These are phyloP conservation scores for Sclerodermus sp. DNA, from an alignment of 2,888 invertebrate genomes.

Conservation along the genomic window DNA sequence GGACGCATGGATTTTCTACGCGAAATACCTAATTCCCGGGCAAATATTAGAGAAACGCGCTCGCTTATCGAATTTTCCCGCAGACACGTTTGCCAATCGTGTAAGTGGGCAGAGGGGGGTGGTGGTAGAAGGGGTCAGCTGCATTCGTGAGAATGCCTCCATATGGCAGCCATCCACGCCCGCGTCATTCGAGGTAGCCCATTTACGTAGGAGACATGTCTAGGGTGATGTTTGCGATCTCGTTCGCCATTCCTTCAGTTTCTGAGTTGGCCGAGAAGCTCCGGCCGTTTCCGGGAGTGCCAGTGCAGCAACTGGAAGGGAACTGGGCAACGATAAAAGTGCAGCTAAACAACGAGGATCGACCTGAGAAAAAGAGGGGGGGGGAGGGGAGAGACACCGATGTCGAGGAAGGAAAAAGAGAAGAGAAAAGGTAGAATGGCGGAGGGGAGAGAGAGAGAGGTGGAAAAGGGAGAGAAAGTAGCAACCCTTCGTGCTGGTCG, in stretches of 20 bases:
- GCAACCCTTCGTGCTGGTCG: neutral
- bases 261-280: conserved; percentile 25
- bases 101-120: too few species aligned
- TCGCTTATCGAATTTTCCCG: too few species aligned
- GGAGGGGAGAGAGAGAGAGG: neutral
- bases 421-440: neutral
- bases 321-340: conserved; percentile 27
- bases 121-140: too few species aligned
- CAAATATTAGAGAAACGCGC: too few species aligned
- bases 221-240: conserved; percentile 30
- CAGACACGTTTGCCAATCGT: too few species aligned
- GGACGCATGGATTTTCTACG: too few species aligned
- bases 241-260: conserved; percentile 25
- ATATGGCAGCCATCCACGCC: too few species aligned
- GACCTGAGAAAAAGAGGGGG: neutral
- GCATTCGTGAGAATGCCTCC: too few species aligned
- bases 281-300: conserved; percentile 19
- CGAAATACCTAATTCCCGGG: conserved; percentile 8
- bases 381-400: neutral
- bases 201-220: conserved; percentile 19
- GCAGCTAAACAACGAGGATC: conserved; percentile 27
- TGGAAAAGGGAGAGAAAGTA: too few species aligned
- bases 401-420: conserved; percentile 2
- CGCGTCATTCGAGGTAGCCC: conserved; percentile 1
- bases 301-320: neutral